phyloP scores from a whole-genome alignment of 2,113 vertebrate species.

The Galbula dea region DNA sequence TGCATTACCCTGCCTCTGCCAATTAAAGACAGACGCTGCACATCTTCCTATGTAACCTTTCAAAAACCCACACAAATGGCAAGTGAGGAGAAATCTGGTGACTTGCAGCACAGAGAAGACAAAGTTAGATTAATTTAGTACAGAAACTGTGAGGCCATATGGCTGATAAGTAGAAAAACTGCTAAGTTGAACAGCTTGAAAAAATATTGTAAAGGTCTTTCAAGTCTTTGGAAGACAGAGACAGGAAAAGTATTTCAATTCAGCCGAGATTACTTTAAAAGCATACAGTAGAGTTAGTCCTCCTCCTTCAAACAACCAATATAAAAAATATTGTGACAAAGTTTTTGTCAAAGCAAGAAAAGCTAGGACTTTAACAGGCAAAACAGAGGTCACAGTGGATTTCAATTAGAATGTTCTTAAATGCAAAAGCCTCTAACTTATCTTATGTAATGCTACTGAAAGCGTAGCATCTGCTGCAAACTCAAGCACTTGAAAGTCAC shows the following conservation, averaged over 20 bases:
- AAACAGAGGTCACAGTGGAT: not conserved
- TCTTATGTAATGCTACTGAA: not conserved
- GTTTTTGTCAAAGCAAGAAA: not conserved
- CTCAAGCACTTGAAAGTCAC: not conserved
- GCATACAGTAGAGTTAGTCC: not conserved
- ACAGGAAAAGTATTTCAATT: not conserved
- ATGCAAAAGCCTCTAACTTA: not conserved
- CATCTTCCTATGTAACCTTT: not conserved
- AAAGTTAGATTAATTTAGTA: not conserved
- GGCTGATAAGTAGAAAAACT: not conserved
- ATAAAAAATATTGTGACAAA: not conserved
- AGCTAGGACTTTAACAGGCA: not conserved
- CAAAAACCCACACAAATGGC: not conserved
- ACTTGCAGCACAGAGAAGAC: not conserved
- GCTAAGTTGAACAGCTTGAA: not conserved
- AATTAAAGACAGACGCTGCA: not conserved
- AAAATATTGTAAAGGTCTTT: not conserved
- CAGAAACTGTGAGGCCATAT: not conserved
- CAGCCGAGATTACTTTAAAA: not conserved
- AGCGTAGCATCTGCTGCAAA: not conserved
- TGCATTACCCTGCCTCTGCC: fast-evolving
- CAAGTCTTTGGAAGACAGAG: not conserved
- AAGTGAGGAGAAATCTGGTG: not conserved
- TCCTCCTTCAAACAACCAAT: not conserved
- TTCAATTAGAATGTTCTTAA: not conserved